A percentile compares a stretch with the other conserved stretches of the same genome.
phyloP scores from a whole-genome alignment of 2,113 vertebrate genomes.

The Phylloscopus trochilus region DNA sequence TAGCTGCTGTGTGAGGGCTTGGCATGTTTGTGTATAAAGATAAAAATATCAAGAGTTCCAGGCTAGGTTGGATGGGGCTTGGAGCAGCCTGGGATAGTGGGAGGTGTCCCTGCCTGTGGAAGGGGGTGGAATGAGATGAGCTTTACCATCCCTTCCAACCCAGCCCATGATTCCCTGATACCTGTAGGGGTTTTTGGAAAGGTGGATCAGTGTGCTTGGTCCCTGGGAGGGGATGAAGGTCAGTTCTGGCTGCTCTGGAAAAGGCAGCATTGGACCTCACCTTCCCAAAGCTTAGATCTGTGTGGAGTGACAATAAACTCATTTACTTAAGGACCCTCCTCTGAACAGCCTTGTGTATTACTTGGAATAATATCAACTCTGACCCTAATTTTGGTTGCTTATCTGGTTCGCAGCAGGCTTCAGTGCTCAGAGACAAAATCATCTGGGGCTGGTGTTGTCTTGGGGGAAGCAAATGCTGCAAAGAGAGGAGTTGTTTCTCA shows the following conservation, averaged over 20 bases:
- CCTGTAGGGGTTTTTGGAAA: background rate
- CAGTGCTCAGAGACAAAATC: background rate
- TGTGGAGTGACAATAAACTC: accelerated
- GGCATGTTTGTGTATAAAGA: background rate
- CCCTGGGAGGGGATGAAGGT: background rate
- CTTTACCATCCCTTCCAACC: background rate
- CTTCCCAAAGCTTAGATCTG: background rate
- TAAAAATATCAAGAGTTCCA: background rate
- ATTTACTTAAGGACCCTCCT: background rate
- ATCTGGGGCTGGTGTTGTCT: background rate
- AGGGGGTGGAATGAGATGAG: background rate
- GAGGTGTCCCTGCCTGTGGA: background rate
- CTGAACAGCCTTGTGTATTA: accelerated
- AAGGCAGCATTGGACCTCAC: background rate
- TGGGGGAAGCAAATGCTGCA: background rate
- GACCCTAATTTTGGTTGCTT: background rate
- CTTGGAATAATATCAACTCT: background rate
- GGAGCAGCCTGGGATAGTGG: background rate
- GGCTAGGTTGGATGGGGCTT: background rate
- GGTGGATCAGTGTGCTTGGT: background rate
- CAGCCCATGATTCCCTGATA: background rate
- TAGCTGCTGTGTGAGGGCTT: background rate
- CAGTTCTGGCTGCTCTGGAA: background rate
- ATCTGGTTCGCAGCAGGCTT: background rate
- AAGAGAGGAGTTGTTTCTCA: background rate